Percentiles rank a stretch among this genome's conserved stretches.
Conservation (phyloP, 2,797 vertebrate species). For the Phyllotis vaccarum region DNA sequence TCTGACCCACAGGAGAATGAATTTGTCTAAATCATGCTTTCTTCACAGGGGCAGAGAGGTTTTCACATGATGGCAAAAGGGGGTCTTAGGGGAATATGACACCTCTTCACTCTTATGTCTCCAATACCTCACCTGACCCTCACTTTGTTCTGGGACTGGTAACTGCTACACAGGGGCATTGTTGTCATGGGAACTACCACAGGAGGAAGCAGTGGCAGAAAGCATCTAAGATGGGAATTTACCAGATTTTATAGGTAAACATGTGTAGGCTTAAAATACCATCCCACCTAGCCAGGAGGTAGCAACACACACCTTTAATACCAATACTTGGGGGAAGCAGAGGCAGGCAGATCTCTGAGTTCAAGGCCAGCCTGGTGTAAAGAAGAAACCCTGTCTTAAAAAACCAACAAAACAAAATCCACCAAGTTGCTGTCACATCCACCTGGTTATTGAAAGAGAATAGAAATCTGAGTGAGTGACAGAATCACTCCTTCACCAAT, state of each 20-base stretch:
- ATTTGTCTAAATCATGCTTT: not conserved
- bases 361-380: not conserved
- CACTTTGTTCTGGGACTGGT: not conserved
- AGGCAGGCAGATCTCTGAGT: not conserved
- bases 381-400: not conserved
- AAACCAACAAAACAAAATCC: not conserved
- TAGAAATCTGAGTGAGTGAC: rapidly evolving
- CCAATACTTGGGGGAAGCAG: not conserved
- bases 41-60: not conserved
- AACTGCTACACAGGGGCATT: not conserved
- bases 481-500: rapidly evolving
- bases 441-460: not conserved
- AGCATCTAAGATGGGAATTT: conserved; percentile 26
- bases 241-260: conserved; percentile 12
- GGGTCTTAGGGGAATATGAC: not conserved
- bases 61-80: not conserved
- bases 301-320: not conserved
- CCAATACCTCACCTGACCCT: not conserved
- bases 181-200: conserved; percentile 28
- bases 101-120: too few relatives aligned
- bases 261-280: not conserved
- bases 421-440: not conserved
- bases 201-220: not conserved
- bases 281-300: not conserved
- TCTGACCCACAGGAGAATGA: not conserved